Evolutionary conservation across 2,888 invertebrate species (phyloP).

Genomic region (Ophion costatus): DNA sequence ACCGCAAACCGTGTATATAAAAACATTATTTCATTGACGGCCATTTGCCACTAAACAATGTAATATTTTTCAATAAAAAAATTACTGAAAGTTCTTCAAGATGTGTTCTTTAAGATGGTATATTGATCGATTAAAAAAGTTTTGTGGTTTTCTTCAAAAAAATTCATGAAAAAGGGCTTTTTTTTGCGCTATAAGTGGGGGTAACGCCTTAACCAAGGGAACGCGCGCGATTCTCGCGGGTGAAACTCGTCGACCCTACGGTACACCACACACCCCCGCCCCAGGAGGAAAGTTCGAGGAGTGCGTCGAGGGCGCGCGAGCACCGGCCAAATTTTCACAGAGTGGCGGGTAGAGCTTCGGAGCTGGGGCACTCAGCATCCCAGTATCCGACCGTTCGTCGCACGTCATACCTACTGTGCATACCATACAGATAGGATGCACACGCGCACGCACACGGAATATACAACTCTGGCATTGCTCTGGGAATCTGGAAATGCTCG

Average conservation of each 20-base stretch:
- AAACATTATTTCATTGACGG: no score
- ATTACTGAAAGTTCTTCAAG: no score
- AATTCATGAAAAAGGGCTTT: no score
- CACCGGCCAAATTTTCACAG: neutral
- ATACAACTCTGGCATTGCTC: no score
- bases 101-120: no score
- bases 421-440: neutral
- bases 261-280: slow-evolving; percentile 1
- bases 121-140: no score
- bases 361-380: slow-evolving; percentile 54
- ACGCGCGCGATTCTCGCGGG: slow-evolving; percentile 45
- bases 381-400: slow-evolving; percentile 66
- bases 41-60: no score
- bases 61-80: no score
- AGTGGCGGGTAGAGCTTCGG: slow-evolving; percentile 51
- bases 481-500: no score
- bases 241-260: slow-evolving; percentile 40
- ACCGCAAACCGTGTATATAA: no score
- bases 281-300: slow-evolving; percentile 14
- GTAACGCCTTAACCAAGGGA: slow-evolving; percentile 27
- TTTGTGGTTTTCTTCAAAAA: no score
- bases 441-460: neutral
- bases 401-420: slow-evolving; percentile 44
- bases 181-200: no score
- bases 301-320: slow-evolving; percentile 5